Evolutionary conservation across 2,797 vertebrate species (phyloP), one percentile per base, ranked within the genome.

Genomic region (Chloroceryle inda): DNA sequence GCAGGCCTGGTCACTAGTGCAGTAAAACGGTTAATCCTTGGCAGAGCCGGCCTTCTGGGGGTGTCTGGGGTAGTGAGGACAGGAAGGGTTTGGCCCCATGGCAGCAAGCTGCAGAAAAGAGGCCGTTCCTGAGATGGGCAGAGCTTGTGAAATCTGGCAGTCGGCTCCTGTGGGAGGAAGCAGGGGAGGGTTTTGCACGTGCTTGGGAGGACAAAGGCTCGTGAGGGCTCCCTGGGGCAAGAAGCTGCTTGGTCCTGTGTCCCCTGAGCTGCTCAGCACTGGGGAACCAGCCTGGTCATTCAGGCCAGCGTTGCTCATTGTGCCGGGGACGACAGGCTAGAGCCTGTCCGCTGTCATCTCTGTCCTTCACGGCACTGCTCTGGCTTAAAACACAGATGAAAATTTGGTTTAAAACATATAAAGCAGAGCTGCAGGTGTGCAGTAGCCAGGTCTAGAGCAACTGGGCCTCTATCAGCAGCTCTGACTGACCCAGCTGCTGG

Each of bases 11-110:
- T 69, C 2, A 1, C 8, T 42, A 66, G 35, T 89, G 61, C 62
- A 80, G 20, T 71, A 21, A 52, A 85, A 49, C 2, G 2, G 76
- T 56, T 96, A 88, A 96, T 97, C 88, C 90, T 88, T 9, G 1
- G 13, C 5, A 0, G 59, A 93, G 76, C 74, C 11, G 0, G 7
- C 0, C 0, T 59, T 27, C 58, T 35, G 13, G 38, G 18, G 35
- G 3, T 63, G 55, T 73, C 78, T 93, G 38, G 24, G 56, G 42
- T 6, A 7, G 0, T 68, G 59, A 92, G 37, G 50, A 66, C 31
- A 44, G 52, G n/a, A 50, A 35, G 50, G 38, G 42, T 78, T 88
- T 88, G 35, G 17, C 10, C 27, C 8, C 0, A 1, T 45, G 33
- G 33, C 26, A 61, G 33, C 1, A 3, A 85, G 77, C 56, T 35